phyloP scores from a whole-genome alignment of 1,140 invertebrate species.

The Hycleus phaleratus region DNA sequence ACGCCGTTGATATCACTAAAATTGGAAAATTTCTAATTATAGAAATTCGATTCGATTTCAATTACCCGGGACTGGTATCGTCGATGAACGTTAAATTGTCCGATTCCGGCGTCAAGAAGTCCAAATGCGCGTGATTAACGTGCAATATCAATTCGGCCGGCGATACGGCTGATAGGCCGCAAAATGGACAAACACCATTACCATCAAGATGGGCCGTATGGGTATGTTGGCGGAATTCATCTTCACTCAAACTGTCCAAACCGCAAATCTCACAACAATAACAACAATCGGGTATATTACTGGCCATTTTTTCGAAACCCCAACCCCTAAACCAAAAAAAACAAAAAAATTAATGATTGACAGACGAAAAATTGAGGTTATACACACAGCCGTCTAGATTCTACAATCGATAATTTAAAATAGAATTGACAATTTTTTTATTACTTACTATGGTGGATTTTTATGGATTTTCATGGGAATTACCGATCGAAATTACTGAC shows the following conservation, averaged over 20 bases:
- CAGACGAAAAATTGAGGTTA: background rate
- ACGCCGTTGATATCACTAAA: conserved; percentile 30
- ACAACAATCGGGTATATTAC: conserved; percentile 37
- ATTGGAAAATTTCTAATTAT: background rate
- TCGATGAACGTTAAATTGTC: conserved; percentile 55
- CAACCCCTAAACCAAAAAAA: too few species aligned
- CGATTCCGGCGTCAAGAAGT: conserved; percentile 64
- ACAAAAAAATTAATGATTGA: background rate
- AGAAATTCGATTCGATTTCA: background rate
- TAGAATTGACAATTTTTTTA: background rate
- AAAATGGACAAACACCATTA: conserved; percentile 70
- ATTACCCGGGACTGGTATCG: conserved; percentile 56
- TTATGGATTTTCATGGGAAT: background rate
- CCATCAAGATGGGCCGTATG: conserved; percentile 67
- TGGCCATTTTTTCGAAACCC: conserved; percentile 30
- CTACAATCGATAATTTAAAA: background rate
- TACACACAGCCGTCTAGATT: background rate
- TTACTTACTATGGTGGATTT: background rate
- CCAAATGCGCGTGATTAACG: conserved; percentile 72
- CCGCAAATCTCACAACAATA: conserved; percentile 77
- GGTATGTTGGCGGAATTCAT: conserved; percentile 71
- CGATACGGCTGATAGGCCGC: conserved; percentile 63
- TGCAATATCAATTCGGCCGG: conserved; percentile 67
- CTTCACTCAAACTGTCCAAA: conserved; percentile 66
- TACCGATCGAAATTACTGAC: conserved; percentile 17